Evolutionary conservation across 2,888 invertebrate species (phyloP), one percentile per base, ranked within the genome.

Genomic region (Mimumesa dahlbomi): DNA sequence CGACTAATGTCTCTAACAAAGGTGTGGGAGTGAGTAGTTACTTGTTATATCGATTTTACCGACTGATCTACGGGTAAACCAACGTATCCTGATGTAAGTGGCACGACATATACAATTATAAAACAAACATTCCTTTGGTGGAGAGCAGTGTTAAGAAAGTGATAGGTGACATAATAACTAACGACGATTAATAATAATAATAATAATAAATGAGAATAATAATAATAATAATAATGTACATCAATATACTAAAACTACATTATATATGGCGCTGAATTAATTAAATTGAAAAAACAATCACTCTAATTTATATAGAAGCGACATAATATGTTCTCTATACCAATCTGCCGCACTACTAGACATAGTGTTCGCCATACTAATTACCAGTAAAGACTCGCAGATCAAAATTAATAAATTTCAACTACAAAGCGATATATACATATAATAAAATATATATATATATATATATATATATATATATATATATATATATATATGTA

Each of bases 381-480:
- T 67, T 74, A 74, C 65, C 49, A 77, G 43, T 58, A 54, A 53
- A 63, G 46, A 57, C 25, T 76, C 77, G 62, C 71, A 67, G 65
- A 63, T 71, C 18, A 56, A 59, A 62, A 71, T 62, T 43, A 65
- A 68, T 45, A 70, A 61, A 52, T 64, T 38, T 62, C 61, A 75
- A 66, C 75, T 77, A 77, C 72, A 75, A n/a, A 77, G 75, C 77
- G 43, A 53, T 73, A 59, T 59, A 53, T 46, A 46, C 14, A 49
- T 29, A 34, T 49, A 49, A 7, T 11, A 16, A 31, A 13, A 18
- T 31, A 25, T 31, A 18, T 31, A 48, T 4, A 31, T 14, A 29
- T 25, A 45, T 29, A 34, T 6, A 18, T 11, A 49, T 13, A 48
- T 25, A 22, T 22, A 25, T 9, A 21, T 21, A 22, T 43, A 46